Conservation (phyloP, 2,797 vertebrate species). For the Chiroxiphia lanceolata region DNA sequence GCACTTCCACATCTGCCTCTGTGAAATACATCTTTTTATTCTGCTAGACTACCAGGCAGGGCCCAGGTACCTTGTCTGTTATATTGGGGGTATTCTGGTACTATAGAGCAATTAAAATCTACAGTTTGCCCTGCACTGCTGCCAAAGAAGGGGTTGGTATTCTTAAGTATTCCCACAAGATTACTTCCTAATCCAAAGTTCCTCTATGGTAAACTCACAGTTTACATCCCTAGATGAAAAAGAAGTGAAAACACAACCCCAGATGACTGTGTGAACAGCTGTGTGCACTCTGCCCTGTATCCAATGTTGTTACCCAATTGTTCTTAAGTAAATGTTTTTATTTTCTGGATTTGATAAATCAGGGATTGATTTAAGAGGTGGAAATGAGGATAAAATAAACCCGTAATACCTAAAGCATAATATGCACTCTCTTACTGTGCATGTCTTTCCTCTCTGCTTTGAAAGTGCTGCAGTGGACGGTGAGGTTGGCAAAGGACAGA, state of each 20-base stretch:
- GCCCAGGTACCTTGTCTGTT: background rate
- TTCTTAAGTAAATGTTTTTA: background rate
- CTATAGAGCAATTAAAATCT: background rate
- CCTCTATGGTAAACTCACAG: background rate
- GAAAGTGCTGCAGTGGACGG: background rate
- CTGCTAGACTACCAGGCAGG: background rate
- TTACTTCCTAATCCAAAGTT: background rate
- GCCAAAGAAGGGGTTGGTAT: background rate
- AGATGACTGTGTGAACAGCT: background rate
- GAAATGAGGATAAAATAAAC: constrained; percentile 25
- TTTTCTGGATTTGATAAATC: constrained; percentile 23
- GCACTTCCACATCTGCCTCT: background rate
- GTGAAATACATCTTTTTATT: background rate
- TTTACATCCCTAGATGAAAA: background rate
- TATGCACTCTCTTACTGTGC: background rate
- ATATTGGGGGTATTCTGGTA: background rate
- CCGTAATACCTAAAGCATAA: background rate
- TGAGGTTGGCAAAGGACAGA: constrained; percentile 56
- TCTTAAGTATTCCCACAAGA: background rate
- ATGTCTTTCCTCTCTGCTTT: background rate
- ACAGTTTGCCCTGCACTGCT: background rate
- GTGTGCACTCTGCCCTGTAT: background rate
- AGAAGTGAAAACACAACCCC: background rate
- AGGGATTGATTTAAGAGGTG: constrained; percentile 39
- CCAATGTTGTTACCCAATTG: background rate